A percentile compares a stretch with the other conserved stretches of the same genome.
phyloP scores from a whole-genome alignment of 1,140 invertebrate species.

The Harlomillsia oculata region DNA sequence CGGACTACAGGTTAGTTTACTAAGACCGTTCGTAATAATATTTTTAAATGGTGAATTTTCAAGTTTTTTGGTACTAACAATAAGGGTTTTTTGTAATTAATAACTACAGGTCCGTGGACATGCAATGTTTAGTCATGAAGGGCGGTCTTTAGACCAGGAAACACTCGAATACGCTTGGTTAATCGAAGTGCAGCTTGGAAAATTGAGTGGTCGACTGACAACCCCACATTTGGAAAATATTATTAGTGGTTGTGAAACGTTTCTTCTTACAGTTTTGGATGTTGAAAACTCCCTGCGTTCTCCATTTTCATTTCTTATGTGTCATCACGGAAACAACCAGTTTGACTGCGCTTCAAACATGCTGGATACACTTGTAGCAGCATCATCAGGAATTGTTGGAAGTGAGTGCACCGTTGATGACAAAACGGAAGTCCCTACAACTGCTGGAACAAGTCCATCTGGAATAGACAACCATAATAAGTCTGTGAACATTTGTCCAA shows the following conservation, averaged over 20 bases:
- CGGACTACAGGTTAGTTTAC: slow-evolving; percentile 60
- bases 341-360: slow-evolving; percentile 25
- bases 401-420: neutral
- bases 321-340: slow-evolving; percentile 34
- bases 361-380: too few species aligned
- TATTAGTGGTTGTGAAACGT: slow-evolving; percentile 75
- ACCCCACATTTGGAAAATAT: slow-evolving; percentile 70
- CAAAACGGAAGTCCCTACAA: neutral
- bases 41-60: neutral
- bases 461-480: neutral
- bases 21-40: slow-evolving; percentile 5
- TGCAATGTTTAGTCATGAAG: slow-evolving; percentile 92
- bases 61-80: neutral
- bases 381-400: neutral
- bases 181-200: slow-evolving; percentile 70
- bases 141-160: slow-evolving; percentile 77
- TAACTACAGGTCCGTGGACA: slow-evolving; percentile 71
- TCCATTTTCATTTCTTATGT: slow-evolving; percentile 52
- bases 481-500: slow-evolving; percentile 54
- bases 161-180: slow-evolving; percentile 95
- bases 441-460: neutral
- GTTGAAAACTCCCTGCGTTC: slow-evolving; percentile 73
- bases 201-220: slow-evolving; percentile 67
- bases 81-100: too few species aligned
- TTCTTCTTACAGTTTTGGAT: slow-evolving; percentile 73